Evolutionary conservation across 2,113 vertebrate genomes (phyloP), one percentile per base, ranked within the genome.

Genomic region (Phylloscopus trochilus): DNA sequence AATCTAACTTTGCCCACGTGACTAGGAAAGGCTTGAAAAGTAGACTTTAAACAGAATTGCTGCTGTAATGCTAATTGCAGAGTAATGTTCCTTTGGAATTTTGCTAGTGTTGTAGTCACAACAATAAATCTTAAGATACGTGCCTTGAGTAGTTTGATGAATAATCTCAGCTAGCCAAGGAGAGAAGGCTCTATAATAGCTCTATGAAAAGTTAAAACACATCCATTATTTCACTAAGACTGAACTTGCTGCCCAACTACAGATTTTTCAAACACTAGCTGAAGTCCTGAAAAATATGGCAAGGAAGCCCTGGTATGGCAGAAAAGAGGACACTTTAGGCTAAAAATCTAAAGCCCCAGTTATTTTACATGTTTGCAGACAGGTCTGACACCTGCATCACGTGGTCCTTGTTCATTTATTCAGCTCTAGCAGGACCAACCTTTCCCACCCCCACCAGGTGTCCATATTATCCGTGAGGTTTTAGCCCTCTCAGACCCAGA

Each of bases 61-160:
- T 90, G 37, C 67, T 49, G 49, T 35, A 92, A 62, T 66, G 43
- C 55, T 91, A 76, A 95, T 51, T 85, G 88, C 27, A 93, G 23
- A 69, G 59, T 62, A 88, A 80, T 5, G 6, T 18, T 70, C 49
- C 49, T 67, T 51, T 46, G 23, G 62, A 93, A 80, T 87, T 85
- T 85, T 92, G 46, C 58, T 95, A 85, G 70, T 51, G 30, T 46
- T 68, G 19, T 55, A 70, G 58, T 59, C 59, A 78, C 0, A 2
- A 70, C 58, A 63, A 89, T 62, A 87, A 66, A 91, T 85, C 59
- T 62, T 49, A 67, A 73, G 37, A 81, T 53, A 79, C 3, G 8
- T 72, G 63, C 55, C 56, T 85, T 46, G 68, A 80, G 58, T 41
- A 74, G 63, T 83, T 19, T 73, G 82, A 87, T 78, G 39, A 77